phyloP scores from a whole-genome alignment of 92 coral and sea anemone species.

The Parazoanthus swiftii region DNA sequence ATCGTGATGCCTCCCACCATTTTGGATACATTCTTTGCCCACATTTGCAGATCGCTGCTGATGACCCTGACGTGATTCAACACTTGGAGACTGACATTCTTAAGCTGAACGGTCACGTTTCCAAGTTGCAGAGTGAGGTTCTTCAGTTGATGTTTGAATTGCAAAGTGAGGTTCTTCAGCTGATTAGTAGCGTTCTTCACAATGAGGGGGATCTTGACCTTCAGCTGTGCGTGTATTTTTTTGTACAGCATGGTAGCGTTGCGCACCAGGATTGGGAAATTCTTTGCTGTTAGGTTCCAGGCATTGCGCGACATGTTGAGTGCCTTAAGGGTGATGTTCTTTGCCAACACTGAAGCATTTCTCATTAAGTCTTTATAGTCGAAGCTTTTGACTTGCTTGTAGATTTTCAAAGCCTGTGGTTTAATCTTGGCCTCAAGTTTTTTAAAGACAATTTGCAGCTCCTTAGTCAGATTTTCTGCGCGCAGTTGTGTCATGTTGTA shows the following conservation, averaged over 20 bases:
- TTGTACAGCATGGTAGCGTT: slow-evolving; percentile 63
- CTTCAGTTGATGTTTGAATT: slow-evolving; percentile 45
- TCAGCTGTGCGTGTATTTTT: slow-evolving; percentile 47
- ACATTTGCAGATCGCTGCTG: slow-evolving; percentile 64
- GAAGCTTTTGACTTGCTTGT: slow-evolving; percentile 57
- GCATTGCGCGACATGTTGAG: slow-evolving; percentile 53
- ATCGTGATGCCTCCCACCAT: slow-evolving; percentile 68
- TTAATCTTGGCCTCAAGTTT: slow-evolving; percentile 69
- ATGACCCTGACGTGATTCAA: slow-evolving; percentile 46
- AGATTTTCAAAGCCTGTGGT: slow-evolving; percentile 66
- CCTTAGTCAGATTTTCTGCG: slow-evolving; percentile 65
- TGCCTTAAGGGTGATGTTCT: slow-evolving; percentile 55
- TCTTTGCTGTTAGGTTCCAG: slow-evolving; percentile 51
- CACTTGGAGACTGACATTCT: slow-evolving; percentile 58
- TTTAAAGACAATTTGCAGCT: slow-evolving; percentile 58
- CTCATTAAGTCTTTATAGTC: slow-evolving; percentile 64
- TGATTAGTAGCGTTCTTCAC: slow-evolving; percentile 45
- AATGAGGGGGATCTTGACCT: slow-evolving; percentile 12
- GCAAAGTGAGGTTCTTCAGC: slow-evolving; percentile 56
- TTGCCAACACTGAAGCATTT: slow-evolving; percentile 58
- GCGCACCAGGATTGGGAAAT: slow-evolving; percentile 52
- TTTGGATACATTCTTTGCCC: slow-evolving; percentile 70
- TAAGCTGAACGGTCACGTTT: slow-evolving; percentile 59
- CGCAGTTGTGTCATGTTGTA: slow-evolving; percentile 66
- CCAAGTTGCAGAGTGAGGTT: slow-evolving; percentile 61